These are phyloP conservation scores for Batillaria attramentaria DNA, from an alignment of 1,140 invertebrate genomes.

Conservation along the genomic window DNA sequence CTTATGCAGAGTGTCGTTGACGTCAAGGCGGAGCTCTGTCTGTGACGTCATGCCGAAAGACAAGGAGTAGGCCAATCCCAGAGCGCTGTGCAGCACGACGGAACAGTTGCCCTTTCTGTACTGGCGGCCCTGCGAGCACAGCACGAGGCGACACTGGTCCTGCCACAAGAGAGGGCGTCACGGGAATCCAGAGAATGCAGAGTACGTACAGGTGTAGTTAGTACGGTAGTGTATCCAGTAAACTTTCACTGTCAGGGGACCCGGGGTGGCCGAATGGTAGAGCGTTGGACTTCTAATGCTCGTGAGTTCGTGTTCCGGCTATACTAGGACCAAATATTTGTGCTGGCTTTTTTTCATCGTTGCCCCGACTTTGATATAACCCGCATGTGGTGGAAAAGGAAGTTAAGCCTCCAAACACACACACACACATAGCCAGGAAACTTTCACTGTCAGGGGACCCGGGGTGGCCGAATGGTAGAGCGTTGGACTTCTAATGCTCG, in stretches of 20 bases:
- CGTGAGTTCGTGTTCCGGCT: not conserved
- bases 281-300: not conserved
- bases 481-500: no score
- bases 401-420: no score
- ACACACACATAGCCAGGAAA: no score
- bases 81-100: slow-evolving; percentile 18
- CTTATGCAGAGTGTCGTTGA: slow-evolving; percentile 20
- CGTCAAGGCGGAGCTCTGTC: slow-evolving; percentile 6
- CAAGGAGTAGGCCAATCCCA: slow-evolving; percentile 23
- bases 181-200: not conserved
- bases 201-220: not conserved
- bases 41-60: slow-evolving; percentile 15
- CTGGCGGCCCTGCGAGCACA: slow-evolving; percentile 25
- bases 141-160: slow-evolving; percentile 30
- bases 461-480: no score
- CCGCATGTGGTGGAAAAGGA: no score
- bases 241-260: not conserved
- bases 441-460: no score
- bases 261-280: not conserved
- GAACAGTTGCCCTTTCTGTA: slow-evolving; percentile 19
- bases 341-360: no score
- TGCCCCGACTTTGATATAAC: no score
- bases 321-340: not conserved
- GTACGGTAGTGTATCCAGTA: not conserved
- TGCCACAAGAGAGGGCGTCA: not conserved